Base-by-base conservation (phyloP, 2,888 invertebrate species). In the Parasteatoda lunata region DNA sequence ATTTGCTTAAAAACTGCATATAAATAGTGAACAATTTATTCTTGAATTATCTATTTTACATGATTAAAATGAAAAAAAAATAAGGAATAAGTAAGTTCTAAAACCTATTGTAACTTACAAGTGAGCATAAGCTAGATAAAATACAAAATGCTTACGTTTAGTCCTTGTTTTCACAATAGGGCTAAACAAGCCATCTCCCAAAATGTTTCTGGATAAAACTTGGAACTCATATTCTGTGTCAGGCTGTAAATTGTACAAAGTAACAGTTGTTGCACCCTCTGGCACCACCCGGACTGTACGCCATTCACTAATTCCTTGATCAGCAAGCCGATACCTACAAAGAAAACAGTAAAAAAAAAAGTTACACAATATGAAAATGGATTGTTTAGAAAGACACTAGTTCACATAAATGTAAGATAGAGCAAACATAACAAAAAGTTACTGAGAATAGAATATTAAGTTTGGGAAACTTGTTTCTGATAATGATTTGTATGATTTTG, bases 131-230 rank as follows among this genome's bases (percentile, higher is more conserved):
- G 30, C 30, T 30, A 30, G 30, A 30, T 30, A 30, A 30, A 30
- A 30, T 30, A 30, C 2, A 30, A 30, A 30, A 30, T 2, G 30
- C 94, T 93, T 94, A 98, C 98, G 97, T 91, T 96, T 94, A 84
- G 98, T 98, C 91, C 95, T 94, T 90, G 97, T 96, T 86, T 96
- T 96, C 91, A 98, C 96, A 88, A 96, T 95, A 93, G 97, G 96
- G 93, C 98, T 98, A 94, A 96, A 96, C 95, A 97, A 96, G 89
- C 98, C 98, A 91, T 98, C 97, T 89, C 98, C 98, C 83, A 97
- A 94, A 13, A 96, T 95, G 92, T 98, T 98, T 92, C 97, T 96
- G 86, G 98, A 97, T 90, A 98, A 95, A 85, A 98, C 97, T 94
- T 97, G 97, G 93, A 98, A 98, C 93, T 98, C 98, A 93, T 98